Base-by-base conservation (phyloP, 2,113 vertebrate species). In the Labeo rohita region DNA sequence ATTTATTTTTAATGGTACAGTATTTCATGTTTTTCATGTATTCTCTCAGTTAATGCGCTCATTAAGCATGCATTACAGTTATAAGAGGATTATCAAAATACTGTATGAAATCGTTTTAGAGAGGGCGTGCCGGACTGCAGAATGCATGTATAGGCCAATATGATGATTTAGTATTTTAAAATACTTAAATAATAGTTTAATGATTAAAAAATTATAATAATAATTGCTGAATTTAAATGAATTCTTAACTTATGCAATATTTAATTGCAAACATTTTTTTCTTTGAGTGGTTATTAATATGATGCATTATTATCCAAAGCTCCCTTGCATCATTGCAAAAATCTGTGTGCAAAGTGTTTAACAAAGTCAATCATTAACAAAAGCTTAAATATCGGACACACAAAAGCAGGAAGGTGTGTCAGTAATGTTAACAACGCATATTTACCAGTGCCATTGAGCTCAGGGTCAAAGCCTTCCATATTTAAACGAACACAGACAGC, bases 281-380 rank as follows among this genome's bases (percentile, higher is more conserved):
- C 34, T 73, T 73, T n/a, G 3, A 45, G 21, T 45, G 2, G 39
- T 13, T n/a, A 74, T 6, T 47, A 15, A 36, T 47, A 5, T 28
- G n/a, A 47, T 28, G 18, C 10, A n/a, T 11, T 39, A 18, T 39
- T 4, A 18, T 78, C 49, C 43, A 18, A 36, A 39, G 34, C 16
- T 21, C 16, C 36, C 36, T n/a, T 70, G 52, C 54, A 47, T n/a
- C 56, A 18, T 75, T 61, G 21, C 50, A 28, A 39, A 39, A 72
- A 84, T 59, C 43, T 39, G 8, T 63, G 54, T 39, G 34, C 2
- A 11, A 80, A 65, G 66, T 49, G n/a, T 78, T 79, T 16, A 75
- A 23, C 50, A 9, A 39, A 54, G 88, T 75, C 63, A 80, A 76
- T 85, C 43, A 84, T 84, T 72, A 76, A 77, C 81, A 68, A 23